Evolutionary conservation across 2,888 invertebrate genomes (phyloP).

Genomic region (Colletes collaris): DNA sequence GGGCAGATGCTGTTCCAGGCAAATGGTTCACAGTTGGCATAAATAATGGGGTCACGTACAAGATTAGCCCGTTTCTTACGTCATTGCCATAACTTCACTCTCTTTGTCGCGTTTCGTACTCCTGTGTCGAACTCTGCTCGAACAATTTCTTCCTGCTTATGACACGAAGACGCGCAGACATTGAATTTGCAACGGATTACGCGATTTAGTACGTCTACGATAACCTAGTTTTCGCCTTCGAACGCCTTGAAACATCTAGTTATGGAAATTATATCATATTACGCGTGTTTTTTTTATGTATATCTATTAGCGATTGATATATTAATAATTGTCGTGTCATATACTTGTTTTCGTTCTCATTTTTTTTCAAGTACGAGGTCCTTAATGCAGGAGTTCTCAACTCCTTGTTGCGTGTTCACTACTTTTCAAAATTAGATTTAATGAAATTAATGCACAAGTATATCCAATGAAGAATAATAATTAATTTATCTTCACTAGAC

Average conservation of each 20-base stretch:
- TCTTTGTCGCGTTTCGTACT: slow-evolving; percentile 31
- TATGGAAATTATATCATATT: neutral
- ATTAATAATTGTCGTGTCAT: too few relatives aligned
- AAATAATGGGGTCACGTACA: slow-evolving; percentile 58
- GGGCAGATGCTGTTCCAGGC: slow-evolving; percentile 34
- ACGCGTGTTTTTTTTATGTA: neutral
- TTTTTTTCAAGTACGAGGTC: too few relatives aligned
- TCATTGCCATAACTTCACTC: slow-evolving; percentile 46
- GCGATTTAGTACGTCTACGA: neutral
- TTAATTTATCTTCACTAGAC: too few relatives aligned
- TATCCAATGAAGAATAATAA: too few relatives aligned
- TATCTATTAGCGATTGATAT: too few relatives aligned
- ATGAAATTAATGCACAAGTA: too few relatives aligned
- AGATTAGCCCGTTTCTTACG: slow-evolving; percentile 62
- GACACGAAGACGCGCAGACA: neutral
- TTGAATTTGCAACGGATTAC: slow-evolving; percentile 10
- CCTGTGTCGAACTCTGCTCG: slow-evolving; percentile 26
- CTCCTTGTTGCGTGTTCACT: too few relatives aligned
- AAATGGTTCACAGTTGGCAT: slow-evolving; percentile 46
- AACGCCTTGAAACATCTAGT: neutral
- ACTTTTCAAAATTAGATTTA: too few relatives aligned
- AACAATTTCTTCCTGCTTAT: slow-evolving; percentile 17
- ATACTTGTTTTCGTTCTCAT: too few relatives aligned
- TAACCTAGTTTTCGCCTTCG: slow-evolving; percentile 22
- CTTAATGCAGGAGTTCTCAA: too few relatives aligned